Evolutionary conservation across 2,113 vertebrate species (phyloP), one percentile per base, ranked within the genome.

Genomic region (Passer domesticus): DNA sequence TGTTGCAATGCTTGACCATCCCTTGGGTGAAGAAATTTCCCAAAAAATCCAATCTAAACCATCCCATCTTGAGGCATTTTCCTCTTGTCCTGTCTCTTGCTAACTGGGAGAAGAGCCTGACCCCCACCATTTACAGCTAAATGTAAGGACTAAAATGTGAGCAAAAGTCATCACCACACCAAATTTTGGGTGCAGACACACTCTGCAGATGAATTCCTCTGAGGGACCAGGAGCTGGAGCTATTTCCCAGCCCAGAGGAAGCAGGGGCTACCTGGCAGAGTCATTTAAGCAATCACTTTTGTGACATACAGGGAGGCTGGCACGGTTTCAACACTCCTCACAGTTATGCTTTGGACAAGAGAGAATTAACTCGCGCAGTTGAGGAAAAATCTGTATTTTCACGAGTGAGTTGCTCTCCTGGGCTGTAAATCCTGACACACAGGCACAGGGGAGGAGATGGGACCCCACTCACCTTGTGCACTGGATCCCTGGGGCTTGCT

Each of bases 321-420:
- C 2, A 1, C 3, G 49, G 24, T 37, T 93, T 75, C 78, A 87
- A 2, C 13, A 13, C n/a, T 69, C 33, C 53, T 80, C 63, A 47
- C 25, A 31, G 39, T 33, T 49, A 37, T 5, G 37, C 77, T 74
- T 70, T 50, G 74, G 41, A 74, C 18, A 55, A 21, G 15, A 75
- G 56, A 75, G 74, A 75, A 92, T 75, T 33, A 87, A 58, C 52
- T 43, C 1, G 5, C 46, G 73, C 28, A 59, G 52, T 33, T 63
- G 18, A 84, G 22, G 46, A 43, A 47, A 63, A 84, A 63, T 4
- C 43, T 43, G 15, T 53, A 15, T 90, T 92, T 70, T 75, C 55
- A 67, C 0, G 1, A 84, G 31, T 0, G 8, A 70, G 52, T 7
- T 77, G 41, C 7, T 64, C n/a, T 90, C 49, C 18, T 4, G 5